Conservation (phyloP, 2,113 vertebrate genomes). For the Leptosomus discolor region DNA sequence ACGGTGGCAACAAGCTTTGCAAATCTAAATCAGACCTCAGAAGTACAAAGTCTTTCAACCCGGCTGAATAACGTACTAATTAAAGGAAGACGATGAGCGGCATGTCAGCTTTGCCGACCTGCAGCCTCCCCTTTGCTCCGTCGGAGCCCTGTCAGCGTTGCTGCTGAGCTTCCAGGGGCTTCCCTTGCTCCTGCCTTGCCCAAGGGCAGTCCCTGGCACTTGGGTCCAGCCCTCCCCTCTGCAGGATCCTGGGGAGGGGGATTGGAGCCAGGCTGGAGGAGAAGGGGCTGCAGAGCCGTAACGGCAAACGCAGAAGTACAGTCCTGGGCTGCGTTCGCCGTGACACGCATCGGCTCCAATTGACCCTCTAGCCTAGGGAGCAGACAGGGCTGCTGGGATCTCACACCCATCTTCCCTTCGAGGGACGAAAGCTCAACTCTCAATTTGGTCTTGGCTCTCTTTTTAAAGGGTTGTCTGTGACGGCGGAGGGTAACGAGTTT, state of each 20-base stretch:
- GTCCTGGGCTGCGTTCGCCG: neutral
- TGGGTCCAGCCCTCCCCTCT: neutral
- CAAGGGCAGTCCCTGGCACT: neutral
- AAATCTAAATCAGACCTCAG: neutral
- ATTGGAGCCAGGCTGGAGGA: neutral
- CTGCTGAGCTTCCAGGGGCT: neutral
- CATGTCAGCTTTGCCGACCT: neutral
- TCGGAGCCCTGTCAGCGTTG: fast-evolving
- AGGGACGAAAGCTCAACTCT: neutral
- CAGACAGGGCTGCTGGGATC: neutral
- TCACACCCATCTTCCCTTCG: neutral
- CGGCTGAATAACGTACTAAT: neutral
- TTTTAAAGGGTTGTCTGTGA: neutral
- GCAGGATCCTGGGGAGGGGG: neutral
- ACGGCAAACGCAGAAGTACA: neutral
- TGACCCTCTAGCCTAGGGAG: neutral
- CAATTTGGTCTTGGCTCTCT: neutral
- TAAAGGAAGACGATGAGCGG: neutral
- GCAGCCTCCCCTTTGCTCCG: neutral
- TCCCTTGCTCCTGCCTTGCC: neutral
- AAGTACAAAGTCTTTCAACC: neutral
- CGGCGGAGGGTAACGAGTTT: neutral
- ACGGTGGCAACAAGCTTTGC: neutral
- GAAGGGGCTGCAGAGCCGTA: neutral
- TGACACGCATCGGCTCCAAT: neutral